phyloP scores from a whole-genome alignment of 1,140 invertebrate species.

The Venustaconcha ellipsiformis region DNA sequence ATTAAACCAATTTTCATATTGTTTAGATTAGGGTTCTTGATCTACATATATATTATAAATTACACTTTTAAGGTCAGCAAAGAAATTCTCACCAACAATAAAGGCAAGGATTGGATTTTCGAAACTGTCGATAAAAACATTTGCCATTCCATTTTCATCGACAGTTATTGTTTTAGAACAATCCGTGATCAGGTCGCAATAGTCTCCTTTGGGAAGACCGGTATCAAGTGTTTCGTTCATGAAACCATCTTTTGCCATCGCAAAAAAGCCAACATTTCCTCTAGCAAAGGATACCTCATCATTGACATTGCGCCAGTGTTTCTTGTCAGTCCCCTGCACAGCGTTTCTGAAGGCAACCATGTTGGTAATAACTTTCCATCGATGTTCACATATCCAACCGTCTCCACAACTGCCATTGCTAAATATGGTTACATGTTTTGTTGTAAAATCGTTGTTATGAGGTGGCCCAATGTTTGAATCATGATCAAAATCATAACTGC shows the following conservation, averaged over 20 bases:
- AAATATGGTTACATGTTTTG: conserved; percentile 9
- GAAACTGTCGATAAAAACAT: conserved; percentile 74
- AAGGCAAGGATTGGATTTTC: conserved; percentile 82
- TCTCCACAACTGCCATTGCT: conserved; percentile 73
- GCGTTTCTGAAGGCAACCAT: conserved; percentile 71
- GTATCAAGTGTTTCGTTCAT: conserved; percentile 68
- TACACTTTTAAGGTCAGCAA: neutral
- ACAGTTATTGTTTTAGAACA: conserved; percentile 78
- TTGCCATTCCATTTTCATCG: conserved; percentile 73
- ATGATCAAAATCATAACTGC: conserved; percentile 73
- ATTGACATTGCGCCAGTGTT: conserved; percentile 34
- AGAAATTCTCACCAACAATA: conserved; percentile 70
- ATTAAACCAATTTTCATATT: too few species aligned
- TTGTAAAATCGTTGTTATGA: conserved; percentile 5
- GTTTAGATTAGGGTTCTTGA: too few species aligned
- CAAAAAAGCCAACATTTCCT: conserved; percentile 46
- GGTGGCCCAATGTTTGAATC: conserved; percentile 18
- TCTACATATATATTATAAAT: neutral
- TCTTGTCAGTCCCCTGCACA: conserved; percentile 10
- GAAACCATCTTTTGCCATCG: conserved; percentile 41
- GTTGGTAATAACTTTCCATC: conserved; percentile 83
- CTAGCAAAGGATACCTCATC: conserved; percentile 47
- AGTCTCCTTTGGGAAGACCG: conserved; percentile 79
- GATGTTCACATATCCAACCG: conserved; percentile 90
- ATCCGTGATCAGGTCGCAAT: conserved; percentile 88